Evolutionary conservation across 2,797 vertebrate genomes (phyloP).

Genomic region (Sphenopsis melanotis): DNA sequence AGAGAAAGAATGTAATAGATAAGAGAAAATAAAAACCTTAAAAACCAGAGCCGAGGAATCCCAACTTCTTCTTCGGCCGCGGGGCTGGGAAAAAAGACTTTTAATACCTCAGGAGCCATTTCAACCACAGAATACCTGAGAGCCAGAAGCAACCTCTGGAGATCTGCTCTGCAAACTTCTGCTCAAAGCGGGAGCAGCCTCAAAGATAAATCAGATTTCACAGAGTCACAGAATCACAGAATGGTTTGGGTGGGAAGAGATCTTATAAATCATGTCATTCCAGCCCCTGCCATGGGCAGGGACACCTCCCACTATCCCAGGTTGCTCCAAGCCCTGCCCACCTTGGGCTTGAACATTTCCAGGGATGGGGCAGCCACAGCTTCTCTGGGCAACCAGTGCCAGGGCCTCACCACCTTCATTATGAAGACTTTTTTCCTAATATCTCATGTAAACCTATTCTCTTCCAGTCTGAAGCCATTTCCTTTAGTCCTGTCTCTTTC

Average conservation of each 20-base stretch:
- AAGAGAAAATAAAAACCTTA: too few species aligned
- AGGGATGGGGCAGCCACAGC: neutral
- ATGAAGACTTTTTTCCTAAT: neutral
- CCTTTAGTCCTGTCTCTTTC: neutral
- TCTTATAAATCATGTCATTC: neutral
- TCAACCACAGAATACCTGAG: too few species aligned
- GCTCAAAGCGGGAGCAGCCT: neutral
- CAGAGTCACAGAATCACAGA: neutral
- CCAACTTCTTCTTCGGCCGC: too few species aligned
- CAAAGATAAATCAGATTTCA: neutral
- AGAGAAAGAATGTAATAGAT: too few species aligned
- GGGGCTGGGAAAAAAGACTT: too few species aligned
- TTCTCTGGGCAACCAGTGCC: neutral
- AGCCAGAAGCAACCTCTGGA: neutral
- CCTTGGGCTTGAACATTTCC: rapidly evolving
- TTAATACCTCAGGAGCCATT: too few species aligned
- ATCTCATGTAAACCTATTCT: neutral
- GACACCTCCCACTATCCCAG: rapidly evolving
- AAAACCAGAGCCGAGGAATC: too few species aligned
- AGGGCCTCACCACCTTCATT: neutral
- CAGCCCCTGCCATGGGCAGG: neutral
- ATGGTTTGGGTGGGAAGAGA: neutral
- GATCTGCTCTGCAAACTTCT: neutral
- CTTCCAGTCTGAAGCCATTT: neutral
- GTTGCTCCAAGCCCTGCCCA: neutral